Evolutionary conservation across 2,797 vertebrate species (phyloP), one percentile per base, ranked within the genome.

Genomic region (Anabacerthia variegaticeps): DNA sequence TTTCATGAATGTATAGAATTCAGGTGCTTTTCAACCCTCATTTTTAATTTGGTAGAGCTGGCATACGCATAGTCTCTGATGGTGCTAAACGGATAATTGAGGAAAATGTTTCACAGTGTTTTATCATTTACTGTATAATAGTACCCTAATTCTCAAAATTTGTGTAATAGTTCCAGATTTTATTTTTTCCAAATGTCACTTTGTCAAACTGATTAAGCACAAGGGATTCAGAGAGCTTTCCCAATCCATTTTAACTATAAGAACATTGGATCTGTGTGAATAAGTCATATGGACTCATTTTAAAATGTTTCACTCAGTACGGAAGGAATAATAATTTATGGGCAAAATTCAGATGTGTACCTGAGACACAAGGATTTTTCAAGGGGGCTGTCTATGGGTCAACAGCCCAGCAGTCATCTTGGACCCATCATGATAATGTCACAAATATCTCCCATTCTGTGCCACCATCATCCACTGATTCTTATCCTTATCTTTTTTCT

Each of bases 1-100:
- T 92, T 88, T 92, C 93, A 95, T 93, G 89, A 84, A 79, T 95
- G 95, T 95, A 66, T 91, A 87, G 84, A 95, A 96, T 79, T 95
- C 73, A 89, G 93, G 55, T 95, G 54, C 80, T 89, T 91, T 92
- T 88, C 51, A 96, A 37, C 17, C 41, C 61, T 95, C 43, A 34
- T 95, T 98, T 97, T 66, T 94, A 85, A 89, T 93, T 88, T 78
- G 76, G 37, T 68, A 89, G 56, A 73, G 87, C 55, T 92, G 52
- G n/a, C 54, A 59, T 79, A 83, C 6, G 6, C n/a, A 61, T 78
- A n/a, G 13, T 88, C 30, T 66, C 28, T 88, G 83, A 63, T 90
- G 80, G 39, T 85, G 68, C 89, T 97, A 91, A 95, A 74, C 58
- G 52, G 89, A 49, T 95, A 94, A 96, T n/a, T 94, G 92, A 84